Base-by-base conservation (phyloP, 35 echinoderm and acorn worm genomes). In the Chiridota heheva region DNA sequence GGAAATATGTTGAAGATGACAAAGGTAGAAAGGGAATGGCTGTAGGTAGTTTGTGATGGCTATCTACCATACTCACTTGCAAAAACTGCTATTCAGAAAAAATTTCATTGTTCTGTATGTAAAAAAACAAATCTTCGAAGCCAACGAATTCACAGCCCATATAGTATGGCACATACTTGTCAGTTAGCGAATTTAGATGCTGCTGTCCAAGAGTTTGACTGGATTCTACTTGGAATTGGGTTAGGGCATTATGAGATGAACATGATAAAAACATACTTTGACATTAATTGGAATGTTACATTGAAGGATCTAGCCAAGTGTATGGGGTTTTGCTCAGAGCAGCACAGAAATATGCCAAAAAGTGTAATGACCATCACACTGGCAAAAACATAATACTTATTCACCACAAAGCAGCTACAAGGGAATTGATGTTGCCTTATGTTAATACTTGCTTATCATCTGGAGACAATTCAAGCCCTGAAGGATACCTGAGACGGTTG, bases 311-410 rank as follows among this genome's bases (percentile, higher is more conserved):
- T 84, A 5, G 81, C 81, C 40, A 24, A 56, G 10, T 43, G 26
- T 18, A 71, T 84, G 81, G 65, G 42, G 7, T 84, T 84, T 58
- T 40, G 34, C 40, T 84, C 81, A 32, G 40, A 26, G 24, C 3
- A 4, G 79, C 79, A 1, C 79, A 82, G 36, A 22, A 40, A 20
- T 82, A 67, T 32, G 79, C 79, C n/a, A 82, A 67, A 63, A 18
- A 3, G 8, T 5, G 60, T 20, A 45, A 6, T 29, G 79, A 67
- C 40, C 60, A 82, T 28, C 79, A 82, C 42, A 82, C 45, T 31
- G 33, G 60, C 12, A 68, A 63, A 41, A 40, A 82, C 41, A 32
- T 82, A 35, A n/a, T 82, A 5, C 32, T 42, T 5, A 42, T 82
- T 4, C 20, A 33, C 3, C 33, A 40, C 62, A 8, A 5, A 2